Percentiles rank a stretch among this genome's conserved stretches.
Conservation (phyloP, 2,797 vertebrate species). For the Lutjanus argentimaculatus region DNA sequence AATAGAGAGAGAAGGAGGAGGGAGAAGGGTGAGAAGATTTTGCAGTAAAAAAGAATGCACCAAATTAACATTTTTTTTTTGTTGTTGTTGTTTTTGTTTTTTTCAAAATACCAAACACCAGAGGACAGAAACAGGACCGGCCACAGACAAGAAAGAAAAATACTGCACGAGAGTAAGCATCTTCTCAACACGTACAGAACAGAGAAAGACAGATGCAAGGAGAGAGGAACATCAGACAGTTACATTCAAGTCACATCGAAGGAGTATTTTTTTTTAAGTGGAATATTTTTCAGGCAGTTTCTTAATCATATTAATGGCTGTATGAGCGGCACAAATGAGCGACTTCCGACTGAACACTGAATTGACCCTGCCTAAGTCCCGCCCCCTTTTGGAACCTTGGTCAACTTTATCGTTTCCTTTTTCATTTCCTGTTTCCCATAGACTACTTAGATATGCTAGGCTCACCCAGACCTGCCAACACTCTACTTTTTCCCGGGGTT, state of each 20-base stretch:
- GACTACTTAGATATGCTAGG: no score
- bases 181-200: conserved; percentile 81
- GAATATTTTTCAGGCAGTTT: conserved; percentile 79
- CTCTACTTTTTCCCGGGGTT: no score
- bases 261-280: conserved; percentile 70
- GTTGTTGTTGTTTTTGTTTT: background rate
- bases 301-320: conserved; percentile 63
- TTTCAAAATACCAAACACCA: conserved; percentile 82
- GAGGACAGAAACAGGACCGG: conserved; percentile 86
- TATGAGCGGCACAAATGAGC: conserved; percentile 48
- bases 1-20: conserved; percentile 59
- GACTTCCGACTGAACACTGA: conserved; percentile 37
- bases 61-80: conserved; percentile 66
- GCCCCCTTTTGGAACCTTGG: no score
- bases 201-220: conserved; percentile 82
- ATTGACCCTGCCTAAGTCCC: no score
- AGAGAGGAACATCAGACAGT: conserved; percentile 85
- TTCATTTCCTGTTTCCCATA: no score
- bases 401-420: no score
- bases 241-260: conserved; percentile 90
- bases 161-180: conserved; percentile 76
- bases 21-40: conserved; percentile 71
- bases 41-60: conserved; percentile 87
- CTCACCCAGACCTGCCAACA: no score
- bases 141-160: conserved; percentile 76